Percentiles rank a stretch among this genome's conserved stretches.
Evolutionary conservation across 2,113 vertebrate species (phyloP).

Genomic region (Heliornis fulica): DNA sequence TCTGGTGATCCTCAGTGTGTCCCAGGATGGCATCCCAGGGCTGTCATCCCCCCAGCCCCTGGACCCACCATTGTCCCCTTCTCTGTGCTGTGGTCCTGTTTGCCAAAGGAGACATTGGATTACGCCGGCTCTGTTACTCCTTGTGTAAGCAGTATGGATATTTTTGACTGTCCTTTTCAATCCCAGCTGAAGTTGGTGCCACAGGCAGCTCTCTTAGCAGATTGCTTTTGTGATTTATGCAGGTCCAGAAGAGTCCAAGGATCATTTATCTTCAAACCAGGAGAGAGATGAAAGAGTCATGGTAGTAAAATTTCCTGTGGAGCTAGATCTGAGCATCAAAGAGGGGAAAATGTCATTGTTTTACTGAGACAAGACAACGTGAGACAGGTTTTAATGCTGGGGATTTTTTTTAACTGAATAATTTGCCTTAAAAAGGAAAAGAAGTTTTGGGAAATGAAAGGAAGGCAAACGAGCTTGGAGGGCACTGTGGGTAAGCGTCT

Average conservation of each 20-base stretch:
- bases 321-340: constrained; percentile 73
- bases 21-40: background rate
- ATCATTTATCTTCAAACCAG: constrained; percentile 79
- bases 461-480: background rate
- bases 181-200: constrained; percentile 65
- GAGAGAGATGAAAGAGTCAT: constrained; percentile 75
- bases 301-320: constrained; percentile 72
- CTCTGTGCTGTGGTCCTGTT: background rate
- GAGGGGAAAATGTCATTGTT: constrained; percentile 73
- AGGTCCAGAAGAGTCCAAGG: constrained; percentile 72
- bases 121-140: constrained; percentile 32
- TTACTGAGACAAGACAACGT: constrained; percentile 66
- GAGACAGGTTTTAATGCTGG: constrained; percentile 69
- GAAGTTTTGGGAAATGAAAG: background rate
- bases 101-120: background rate
- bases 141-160: constrained; percentile 62
- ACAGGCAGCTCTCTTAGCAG: constrained; percentile 71
- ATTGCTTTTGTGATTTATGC: constrained; percentile 81
- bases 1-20: background rate
- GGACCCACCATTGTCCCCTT: background rate
- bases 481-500: background rate
- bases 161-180: constrained; percentile 71
- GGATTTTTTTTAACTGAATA: constrained; percentile 42
- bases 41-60: background rate
- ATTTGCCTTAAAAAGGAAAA: background rate